Percentiles rank a stretch among this genome's conserved stretches.
Conservation (phyloP, 2,113 vertebrate species). For the Lycocorax pyrrhopterus region DNA sequence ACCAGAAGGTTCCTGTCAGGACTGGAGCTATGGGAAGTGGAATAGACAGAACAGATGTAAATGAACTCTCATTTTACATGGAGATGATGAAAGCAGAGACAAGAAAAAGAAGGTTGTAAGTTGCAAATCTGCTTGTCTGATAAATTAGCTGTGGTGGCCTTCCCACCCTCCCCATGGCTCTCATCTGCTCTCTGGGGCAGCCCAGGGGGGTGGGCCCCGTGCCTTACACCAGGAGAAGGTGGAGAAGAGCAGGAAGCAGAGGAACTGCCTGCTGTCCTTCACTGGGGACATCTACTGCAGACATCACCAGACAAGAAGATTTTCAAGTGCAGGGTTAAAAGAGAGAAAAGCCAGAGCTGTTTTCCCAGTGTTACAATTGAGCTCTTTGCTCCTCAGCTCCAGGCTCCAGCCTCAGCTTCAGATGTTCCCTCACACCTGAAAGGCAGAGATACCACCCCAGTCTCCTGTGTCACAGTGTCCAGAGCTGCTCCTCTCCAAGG, state of each 20-base stretch:
- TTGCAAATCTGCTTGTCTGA: neutral
- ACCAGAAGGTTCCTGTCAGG: neutral
- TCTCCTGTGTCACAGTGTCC: neutral
- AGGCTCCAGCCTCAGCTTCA: neutral
- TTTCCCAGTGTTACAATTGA: neutral
- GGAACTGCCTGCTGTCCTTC: neutral
- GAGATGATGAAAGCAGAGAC: neutral
- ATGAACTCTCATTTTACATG: neutral
- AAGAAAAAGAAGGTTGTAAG: neutral
- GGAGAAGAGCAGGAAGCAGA: neutral
- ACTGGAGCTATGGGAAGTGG: neutral
- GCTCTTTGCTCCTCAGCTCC: neutral
- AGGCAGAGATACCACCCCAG: neutral
- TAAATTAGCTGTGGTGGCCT: neutral
- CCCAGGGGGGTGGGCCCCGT: accelerated
- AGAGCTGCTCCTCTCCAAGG: neutral
- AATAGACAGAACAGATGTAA: neutral
- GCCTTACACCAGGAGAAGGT: neutral
- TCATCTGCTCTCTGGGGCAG: neutral
- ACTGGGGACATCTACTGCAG: neutral
- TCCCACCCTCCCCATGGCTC: neutral
- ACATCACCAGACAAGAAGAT: neutral
- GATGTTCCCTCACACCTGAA: neutral
- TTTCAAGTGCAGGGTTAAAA: neutral
- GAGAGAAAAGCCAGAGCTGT: neutral